phyloP scores from a whole-genome alignment of 2,797 vertebrate species.

The Lycodopsis pacificus region DNA sequence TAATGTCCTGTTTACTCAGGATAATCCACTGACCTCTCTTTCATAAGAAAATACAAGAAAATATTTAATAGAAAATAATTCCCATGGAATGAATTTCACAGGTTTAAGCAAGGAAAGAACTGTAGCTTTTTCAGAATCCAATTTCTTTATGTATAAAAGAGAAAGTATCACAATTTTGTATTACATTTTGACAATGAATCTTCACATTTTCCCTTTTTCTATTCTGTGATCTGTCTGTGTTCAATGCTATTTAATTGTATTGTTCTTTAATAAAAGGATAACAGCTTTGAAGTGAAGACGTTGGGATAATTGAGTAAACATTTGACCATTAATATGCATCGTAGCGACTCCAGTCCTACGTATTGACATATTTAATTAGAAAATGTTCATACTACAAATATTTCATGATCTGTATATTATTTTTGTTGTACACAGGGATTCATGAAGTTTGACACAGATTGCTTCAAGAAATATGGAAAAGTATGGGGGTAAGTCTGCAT shows the following conservation, averaged over 20 bases:
- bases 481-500: constrained; percentile 85
- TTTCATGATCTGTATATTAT: background rate
- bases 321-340: background rate
- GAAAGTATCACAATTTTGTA: background rate
- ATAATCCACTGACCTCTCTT: background rate
- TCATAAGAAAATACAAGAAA: background rate
- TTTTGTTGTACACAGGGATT: constrained; percentile 67
- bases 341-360: background rate
- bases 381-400: background rate
- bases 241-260: background rate
- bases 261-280: background rate
- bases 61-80: background rate
- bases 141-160: background rate
- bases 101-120: background rate
- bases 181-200: background rate
- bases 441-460: constrained; percentile 65
- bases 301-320: background rate
- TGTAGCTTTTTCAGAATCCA: background rate
- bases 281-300: background rate
- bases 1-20: background rate
- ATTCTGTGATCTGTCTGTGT: background rate
- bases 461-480: constrained; percentile 80
- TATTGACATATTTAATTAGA: background rate
- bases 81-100: background rate
- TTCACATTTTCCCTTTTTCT: background rate